Conservation (phyloP, 2,797 vertebrate genomes). For the Danio tinwini region DNA sequence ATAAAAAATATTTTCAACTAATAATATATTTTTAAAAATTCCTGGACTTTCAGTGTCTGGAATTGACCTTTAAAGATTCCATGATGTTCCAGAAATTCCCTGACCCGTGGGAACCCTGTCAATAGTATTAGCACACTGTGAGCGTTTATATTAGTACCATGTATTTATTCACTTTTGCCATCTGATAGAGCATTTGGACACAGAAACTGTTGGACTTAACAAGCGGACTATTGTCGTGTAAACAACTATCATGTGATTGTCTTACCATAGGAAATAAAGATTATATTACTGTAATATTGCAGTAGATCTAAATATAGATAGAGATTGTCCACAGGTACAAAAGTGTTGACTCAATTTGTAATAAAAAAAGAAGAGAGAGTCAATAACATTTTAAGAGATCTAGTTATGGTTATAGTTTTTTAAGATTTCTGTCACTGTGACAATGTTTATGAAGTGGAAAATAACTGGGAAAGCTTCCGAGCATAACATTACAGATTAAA, state of each 20-base stretch:
- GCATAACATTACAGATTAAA: background rate
- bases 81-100: too few species aligned
- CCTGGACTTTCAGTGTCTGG: too few species aligned
- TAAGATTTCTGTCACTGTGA: background rate
- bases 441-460: slow-evolving; percentile 7
- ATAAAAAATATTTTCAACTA: too few species aligned
- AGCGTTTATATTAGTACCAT: too few species aligned
- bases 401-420: slow-evolving; percentile 5
- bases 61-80: too few species aligned
- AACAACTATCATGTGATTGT: slow-evolving; percentile 50
- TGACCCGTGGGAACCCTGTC: too few species aligned
- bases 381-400: background rate
- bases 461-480: background rate
- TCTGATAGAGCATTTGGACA: too few species aligned
- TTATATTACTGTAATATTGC: slow-evolving; percentile 37
- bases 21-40: too few species aligned
- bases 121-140: too few species aligned
- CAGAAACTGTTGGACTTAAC: too few species aligned
- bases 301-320: slow-evolving; percentile 28
- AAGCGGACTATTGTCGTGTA: slow-evolving; percentile 15
- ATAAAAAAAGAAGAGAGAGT: background rate
- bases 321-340: slow-evolving; percentile 40
- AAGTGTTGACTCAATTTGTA: slow-evolving; percentile 26
- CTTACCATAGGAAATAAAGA: slow-evolving; percentile 20
- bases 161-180: too few species aligned